These are phyloP conservation scores for Shargacucullia verbasci DNA, from an alignment of 2,888 invertebrate species.

Conservation along the genomic window DNA sequence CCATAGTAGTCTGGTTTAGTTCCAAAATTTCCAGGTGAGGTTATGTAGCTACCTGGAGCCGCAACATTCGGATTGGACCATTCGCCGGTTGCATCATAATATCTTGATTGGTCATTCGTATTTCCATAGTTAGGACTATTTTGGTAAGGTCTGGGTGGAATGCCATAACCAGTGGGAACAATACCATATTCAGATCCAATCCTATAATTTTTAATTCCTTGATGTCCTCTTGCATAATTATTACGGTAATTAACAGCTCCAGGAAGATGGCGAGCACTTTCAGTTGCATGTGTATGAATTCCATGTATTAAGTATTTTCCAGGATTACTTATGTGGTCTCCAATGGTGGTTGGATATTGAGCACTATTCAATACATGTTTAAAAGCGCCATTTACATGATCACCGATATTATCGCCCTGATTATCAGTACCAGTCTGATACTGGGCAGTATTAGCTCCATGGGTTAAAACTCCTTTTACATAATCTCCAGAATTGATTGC, in stretches of 20 bases:
- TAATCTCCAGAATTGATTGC: too few species aligned
- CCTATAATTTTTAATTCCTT: too few species aligned
- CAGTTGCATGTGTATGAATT: neutral
- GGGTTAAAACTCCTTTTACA: too few species aligned
- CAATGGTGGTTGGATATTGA: too few species aligned
- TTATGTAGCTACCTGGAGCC: neutral
- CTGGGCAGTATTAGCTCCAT: too few species aligned
- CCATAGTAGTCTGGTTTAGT: neutral
- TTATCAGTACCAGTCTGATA: too few species aligned
- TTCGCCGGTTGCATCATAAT: too few species aligned
- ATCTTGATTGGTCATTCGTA: neutral
- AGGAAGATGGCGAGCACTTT: neutral
- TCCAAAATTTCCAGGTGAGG: neutral
- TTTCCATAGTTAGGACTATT: neutral
- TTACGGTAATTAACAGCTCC: neutral
- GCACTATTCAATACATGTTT: too few species aligned
- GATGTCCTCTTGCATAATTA: too few species aligned
- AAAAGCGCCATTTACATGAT: too few species aligned
- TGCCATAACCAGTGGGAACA: neutral
- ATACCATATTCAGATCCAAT: neutral
- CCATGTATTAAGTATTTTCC: neutral
- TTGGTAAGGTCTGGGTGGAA: neutral
- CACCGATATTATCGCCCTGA: too few species aligned
- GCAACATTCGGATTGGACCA: too few species aligned
- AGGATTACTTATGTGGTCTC: neutral